Base-by-base conservation (phyloP, 2,797 vertebrate species). In the Phylloscopus collybita region DNA sequence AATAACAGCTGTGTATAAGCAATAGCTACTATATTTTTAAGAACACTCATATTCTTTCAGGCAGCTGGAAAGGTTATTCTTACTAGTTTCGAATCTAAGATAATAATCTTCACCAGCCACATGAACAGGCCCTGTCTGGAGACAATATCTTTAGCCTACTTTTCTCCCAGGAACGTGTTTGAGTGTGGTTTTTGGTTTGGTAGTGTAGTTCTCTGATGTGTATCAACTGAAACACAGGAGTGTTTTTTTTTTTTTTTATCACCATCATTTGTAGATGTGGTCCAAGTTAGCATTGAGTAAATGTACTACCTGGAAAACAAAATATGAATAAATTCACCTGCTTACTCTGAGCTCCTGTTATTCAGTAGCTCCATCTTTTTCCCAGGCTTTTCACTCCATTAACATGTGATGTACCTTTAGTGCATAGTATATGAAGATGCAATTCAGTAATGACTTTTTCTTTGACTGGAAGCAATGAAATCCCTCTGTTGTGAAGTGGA, bases 311-410 rank as follows among this genome's bases (percentile, higher is more conserved):
- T 90, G 78, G 62, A 82, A 82, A 76, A 50, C 0, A 0, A 94
- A 95, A 92, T 90, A 94, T 82, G 86, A 96, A 95, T 97, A 97
- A 92, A 96, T 94, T 95, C 96, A 96, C 95, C 94, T 97, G 95
- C 71, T 95, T 90, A 16, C 42, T 69, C 60, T 71, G 54, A 78
- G 44, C 34, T 83, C 51, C 79, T 91, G 26, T 88, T 96, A 70
- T 50, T 93, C 53, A 25, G 50, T 32, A 84, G 51, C 64, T 86
- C 11, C 10, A 0, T 32, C 32, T 79, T 92, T 93, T 81, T 30
- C 29, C 13, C 8, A 54, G 22, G 20, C 9, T 80, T 80, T 70
- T 88, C 34, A 57, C 16, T 53, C 38, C 47, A 51, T 73, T 91
- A 60, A 59, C 2, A 25, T 22, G 8, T 70, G 9, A 66, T 38